Conservation (phyloP, 1,140 invertebrate genomes). For the Megalonaias nervosa region DNA sequence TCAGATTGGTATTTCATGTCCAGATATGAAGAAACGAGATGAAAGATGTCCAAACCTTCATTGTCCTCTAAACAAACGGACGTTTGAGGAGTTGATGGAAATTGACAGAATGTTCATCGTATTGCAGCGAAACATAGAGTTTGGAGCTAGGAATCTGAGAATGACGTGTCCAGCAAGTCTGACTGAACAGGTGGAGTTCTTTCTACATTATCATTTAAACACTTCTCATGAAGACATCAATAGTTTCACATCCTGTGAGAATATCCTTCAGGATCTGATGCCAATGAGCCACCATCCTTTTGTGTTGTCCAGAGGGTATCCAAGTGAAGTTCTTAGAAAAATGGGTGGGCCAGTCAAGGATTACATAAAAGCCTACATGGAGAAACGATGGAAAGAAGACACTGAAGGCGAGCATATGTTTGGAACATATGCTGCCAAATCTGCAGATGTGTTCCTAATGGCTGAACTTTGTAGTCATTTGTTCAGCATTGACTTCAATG, state of each 20-base stretch:
- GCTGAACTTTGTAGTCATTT: constrained; percentile 19
- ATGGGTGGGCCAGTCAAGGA: neutral
- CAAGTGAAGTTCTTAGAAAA: neutral
- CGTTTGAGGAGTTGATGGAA: constrained; percentile 22
- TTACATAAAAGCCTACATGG: constrained; percentile 9
- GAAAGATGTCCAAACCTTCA: constrained; percentile 35
- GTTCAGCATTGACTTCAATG: neutral
- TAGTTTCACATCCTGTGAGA: constrained; percentile 34
- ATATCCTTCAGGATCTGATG: constrained; percentile 32
- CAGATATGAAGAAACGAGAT: neutral
- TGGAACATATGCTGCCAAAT: neutral
- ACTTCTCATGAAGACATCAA: constrained; percentile 3
- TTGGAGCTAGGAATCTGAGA: constrained; percentile 12
- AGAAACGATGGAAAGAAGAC: constrained; percentile 9
- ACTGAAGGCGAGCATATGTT: neutral
- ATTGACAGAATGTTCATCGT: constrained; percentile 25
- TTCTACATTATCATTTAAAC: neutral
- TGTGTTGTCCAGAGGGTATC: neutral
- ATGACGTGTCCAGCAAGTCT: constrained; percentile 13
- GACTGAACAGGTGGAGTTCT: constrained; percentile 12
- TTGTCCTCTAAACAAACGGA: constrained; percentile 13
- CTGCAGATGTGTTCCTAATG: constrained; percentile 18
- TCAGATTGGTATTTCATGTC: constrained; percentile 15
- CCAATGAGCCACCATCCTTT: constrained; percentile 13
- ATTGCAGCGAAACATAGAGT: constrained; percentile 19